A percentile compares a stretch with the other conserved stretches of the same genome.
Conservation (phyloP, 1,140 invertebrate species). For the Eumeta japonica region DNA sequence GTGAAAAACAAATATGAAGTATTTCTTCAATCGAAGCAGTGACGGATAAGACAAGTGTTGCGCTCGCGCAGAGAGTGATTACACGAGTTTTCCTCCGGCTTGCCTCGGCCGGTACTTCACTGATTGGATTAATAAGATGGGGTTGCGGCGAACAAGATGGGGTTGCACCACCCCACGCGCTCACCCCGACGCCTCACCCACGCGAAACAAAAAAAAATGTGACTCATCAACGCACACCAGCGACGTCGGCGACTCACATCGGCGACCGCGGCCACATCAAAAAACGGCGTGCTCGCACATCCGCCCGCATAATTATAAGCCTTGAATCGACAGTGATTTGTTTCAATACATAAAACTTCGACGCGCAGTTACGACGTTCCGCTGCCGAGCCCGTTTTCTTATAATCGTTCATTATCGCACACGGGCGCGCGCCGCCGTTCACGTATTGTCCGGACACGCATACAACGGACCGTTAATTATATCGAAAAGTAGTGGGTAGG, state of each 20-base stretch:
- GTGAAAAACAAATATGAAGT: not conserved
- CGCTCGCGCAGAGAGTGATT: too few relatives aligned
- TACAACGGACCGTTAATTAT: slow-evolving; percentile 53
- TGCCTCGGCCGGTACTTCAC: slow-evolving; percentile 51
- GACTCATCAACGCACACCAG: slow-evolving; percentile 56
- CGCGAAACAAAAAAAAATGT: slow-evolving; percentile 55
- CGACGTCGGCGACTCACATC: slow-evolving; percentile 34
- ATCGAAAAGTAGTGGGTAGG: slow-evolving; percentile 54
- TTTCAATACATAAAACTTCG: slow-evolving; percentile 24
- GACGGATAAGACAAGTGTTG: too few relatives aligned
- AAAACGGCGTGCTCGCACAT: slow-evolving; percentile 24
- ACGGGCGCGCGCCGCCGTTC: slow-evolving; percentile 33
- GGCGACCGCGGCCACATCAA: slow-evolving; percentile 15
- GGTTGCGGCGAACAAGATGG: slow-evolving; percentile 41
- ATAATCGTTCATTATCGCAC: slow-evolving; percentile 56
- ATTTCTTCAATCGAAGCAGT: too few relatives aligned
- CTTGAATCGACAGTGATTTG: slow-evolving; percentile 35
- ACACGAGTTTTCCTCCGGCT: too few relatives aligned
- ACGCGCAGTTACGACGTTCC: slow-evolving; percentile 22
- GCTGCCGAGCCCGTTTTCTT: slow-evolving; percentile 34
- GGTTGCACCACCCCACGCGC: slow-evolving; percentile 43
- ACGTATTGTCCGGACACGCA: slow-evolving; percentile 44
- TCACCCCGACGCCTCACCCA: slow-evolving; percentile 50
- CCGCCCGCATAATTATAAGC: slow-evolving; percentile 30
- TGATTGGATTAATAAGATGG: slow-evolving; percentile 52